These are phyloP conservation scores for Tachina grossa DNA, from an alignment of 2,888 invertebrate genomes.

Conservation along the genomic window DNA sequence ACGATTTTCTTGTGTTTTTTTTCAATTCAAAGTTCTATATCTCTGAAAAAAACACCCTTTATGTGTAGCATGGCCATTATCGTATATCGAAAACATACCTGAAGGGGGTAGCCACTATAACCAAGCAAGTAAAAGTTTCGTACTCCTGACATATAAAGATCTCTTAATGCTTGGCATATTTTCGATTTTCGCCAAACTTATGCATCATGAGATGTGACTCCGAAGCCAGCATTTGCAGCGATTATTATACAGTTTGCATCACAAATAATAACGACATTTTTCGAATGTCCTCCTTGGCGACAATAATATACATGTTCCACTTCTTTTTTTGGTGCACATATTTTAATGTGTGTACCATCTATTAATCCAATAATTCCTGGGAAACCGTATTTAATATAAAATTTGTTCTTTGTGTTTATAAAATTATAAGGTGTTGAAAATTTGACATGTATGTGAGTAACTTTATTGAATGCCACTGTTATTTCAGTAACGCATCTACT, in stretches of 20 bases:
- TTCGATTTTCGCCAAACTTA: background rate
- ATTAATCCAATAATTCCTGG: background rate
- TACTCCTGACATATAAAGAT: background rate
- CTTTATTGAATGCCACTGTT: background rate
- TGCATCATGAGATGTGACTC: background rate
- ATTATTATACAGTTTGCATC: slow-evolving; percentile 49
- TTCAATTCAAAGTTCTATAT: too few relatives aligned
- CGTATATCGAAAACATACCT: slow-evolving; percentile 20
- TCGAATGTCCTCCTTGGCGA: slow-evolving; percentile 45
- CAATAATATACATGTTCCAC: slow-evolving; percentile 3
- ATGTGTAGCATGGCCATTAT: background rate
- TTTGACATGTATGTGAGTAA: background rate
- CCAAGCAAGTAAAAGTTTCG: slow-evolving; percentile 57
- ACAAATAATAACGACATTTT: slow-evolving; percentile 57
- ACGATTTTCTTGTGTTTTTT: too few relatives aligned
- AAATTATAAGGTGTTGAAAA: background rate
- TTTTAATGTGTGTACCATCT: slow-evolving; percentile 1
- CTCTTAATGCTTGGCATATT: slow-evolving; percentile 11
- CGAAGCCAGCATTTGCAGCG: slow-evolving; percentile 22
- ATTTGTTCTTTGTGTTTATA: too few relatives aligned
- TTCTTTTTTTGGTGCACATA: slow-evolving; percentile 4
- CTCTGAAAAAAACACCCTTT: too few relatives aligned
- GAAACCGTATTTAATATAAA: background rate
- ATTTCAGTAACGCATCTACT: background rate
- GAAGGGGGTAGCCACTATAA: slow-evolving; percentile 59